Percentiles rank a stretch among this genome's conserved stretches.
Evolutionary conservation across 2,797 vertebrate genomes (phyloP).

Genomic region (Meriones psammophilus): DNA sequence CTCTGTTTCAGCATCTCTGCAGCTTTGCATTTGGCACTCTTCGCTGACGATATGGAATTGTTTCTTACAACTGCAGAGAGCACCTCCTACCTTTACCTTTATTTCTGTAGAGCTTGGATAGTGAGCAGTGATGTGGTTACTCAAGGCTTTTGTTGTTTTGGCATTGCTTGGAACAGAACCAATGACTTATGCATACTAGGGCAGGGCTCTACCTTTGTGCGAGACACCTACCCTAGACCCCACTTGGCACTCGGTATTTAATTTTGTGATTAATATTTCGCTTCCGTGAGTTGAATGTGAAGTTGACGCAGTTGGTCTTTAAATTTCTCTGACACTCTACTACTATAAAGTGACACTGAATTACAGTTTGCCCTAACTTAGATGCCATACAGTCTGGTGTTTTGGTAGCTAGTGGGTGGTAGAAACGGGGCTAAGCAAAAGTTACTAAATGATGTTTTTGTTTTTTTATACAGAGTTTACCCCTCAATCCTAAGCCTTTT

Average conservation of each 20-base stretch:
- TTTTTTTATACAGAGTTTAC: slow-evolving; percentile 93
- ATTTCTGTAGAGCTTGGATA: slow-evolving; percentile 36
- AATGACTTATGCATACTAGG: too few species aligned
- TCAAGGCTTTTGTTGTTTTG: not conserved
- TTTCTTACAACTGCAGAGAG: not conserved
- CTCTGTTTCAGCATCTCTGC: not conserved
- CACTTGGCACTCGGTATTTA: not conserved
- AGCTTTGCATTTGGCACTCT: not conserved
- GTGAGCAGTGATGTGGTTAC: not conserved
- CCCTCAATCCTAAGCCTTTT: slow-evolving; percentile 98
- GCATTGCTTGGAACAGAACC: not conserved
- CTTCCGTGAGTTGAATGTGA: slow-evolving; percentile 41
- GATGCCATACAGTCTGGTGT: slow-evolving; percentile 9
- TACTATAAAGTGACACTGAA: not conserved
- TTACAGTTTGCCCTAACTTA: not conserved
- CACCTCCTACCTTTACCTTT: not conserved
- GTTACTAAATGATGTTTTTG: not conserved
- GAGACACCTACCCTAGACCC: not conserved
- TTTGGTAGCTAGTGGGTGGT: not conserved
- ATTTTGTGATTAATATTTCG: not conserved
- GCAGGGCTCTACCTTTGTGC: not conserved
- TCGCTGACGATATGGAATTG: not conserved
- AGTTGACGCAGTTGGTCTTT: slow-evolving; percentile 31
- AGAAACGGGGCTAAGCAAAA: not conserved
- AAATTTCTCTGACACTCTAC: not conserved